Evolutionary conservation across 1,140 invertebrate genomes (phyloP).

Genomic region (Rhizoglyphus robini): DNA sequence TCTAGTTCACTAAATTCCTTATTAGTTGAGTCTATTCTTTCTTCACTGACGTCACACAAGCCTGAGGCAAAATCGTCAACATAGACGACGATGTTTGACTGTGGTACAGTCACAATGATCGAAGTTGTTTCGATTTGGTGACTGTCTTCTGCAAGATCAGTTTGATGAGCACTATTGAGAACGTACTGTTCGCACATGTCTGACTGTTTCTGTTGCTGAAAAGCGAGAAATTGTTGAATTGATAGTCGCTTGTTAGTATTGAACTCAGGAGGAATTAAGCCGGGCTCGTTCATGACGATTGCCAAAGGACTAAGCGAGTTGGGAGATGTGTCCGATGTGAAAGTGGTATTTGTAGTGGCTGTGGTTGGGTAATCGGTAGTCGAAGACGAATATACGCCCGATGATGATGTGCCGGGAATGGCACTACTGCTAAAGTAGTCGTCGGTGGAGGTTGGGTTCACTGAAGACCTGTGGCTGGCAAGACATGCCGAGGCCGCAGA

Average conservation of each 20-base stretch:
- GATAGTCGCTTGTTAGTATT: too few species aligned
- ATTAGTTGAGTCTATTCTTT: not conserved
- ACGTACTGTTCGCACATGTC: not conserved
- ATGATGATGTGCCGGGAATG: not conserved
- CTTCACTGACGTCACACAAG: not conserved
- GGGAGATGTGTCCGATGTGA: too few species aligned
- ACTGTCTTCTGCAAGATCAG: too few species aligned
- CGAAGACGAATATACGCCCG: conserved; percentile 7
- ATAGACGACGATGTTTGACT: conserved; percentile 8
- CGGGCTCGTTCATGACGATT: not conserved
- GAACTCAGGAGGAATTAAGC: too few species aligned
- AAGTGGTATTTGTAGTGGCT: not conserved
- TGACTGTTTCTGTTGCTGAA: not conserved
- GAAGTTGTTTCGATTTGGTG: too few species aligned
- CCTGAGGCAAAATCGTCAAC: conserved; percentile 2
- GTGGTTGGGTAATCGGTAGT: not conserved
- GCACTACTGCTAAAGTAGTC: not conserved
- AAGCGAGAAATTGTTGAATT: not conserved
- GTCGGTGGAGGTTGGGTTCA: not conserved
- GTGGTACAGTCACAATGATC: not conserved
- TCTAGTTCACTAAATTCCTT: not conserved
- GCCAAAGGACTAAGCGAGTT: not conserved
- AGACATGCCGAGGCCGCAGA: too few species aligned
- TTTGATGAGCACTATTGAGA: too few species aligned
- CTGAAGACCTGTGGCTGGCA: not conserved